Evolutionary conservation across 2,113 vertebrate species (phyloP).

Genomic region (Crypturellus undulatus): DNA sequence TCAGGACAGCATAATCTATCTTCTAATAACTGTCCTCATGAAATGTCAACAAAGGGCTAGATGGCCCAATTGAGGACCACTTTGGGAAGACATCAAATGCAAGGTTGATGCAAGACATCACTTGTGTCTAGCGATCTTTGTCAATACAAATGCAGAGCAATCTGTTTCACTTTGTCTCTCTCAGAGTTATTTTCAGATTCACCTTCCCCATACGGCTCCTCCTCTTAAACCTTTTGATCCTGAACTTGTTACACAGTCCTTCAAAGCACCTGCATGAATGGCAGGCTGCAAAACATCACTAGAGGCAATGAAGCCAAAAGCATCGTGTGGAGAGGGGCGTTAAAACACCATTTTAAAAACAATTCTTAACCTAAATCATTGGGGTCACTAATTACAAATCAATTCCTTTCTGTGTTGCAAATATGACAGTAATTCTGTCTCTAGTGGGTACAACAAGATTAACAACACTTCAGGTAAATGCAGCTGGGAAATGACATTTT

Average conservation of each 20-base stretch:
- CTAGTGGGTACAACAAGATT: slow-evolving; percentile 76
- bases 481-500: slow-evolving; percentile 83
- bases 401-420: slow-evolving; percentile 70
- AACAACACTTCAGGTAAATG: slow-evolving; percentile 80
- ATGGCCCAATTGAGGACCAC: not conserved
- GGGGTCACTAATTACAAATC: slow-evolving; percentile 82
- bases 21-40: slow-evolving; percentile 55
- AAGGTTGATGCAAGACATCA: not conserved
- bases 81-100: slow-evolving; percentile 11
- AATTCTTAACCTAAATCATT: slow-evolving; percentile 75
- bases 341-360: slow-evolving; percentile 68
- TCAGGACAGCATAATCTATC: slow-evolving; percentile 57
- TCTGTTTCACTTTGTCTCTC: not conserved
- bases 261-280: not conserved
- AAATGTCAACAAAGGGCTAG: slow-evolving; percentile 30
- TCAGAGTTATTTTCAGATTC: not conserved
- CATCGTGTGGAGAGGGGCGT: not conserved
- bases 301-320: not conserved
- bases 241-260: not conserved
- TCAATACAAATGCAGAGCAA: slow-evolving; percentile 10
- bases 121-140: not conserved
- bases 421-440: slow-evolving; percentile 79
- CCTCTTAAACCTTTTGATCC: not conserved
- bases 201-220: not conserved
- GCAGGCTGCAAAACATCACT: not conserved